Conservation (phyloP, 2,797 vertebrate species). For the Podarcis lilfordi region DNA sequence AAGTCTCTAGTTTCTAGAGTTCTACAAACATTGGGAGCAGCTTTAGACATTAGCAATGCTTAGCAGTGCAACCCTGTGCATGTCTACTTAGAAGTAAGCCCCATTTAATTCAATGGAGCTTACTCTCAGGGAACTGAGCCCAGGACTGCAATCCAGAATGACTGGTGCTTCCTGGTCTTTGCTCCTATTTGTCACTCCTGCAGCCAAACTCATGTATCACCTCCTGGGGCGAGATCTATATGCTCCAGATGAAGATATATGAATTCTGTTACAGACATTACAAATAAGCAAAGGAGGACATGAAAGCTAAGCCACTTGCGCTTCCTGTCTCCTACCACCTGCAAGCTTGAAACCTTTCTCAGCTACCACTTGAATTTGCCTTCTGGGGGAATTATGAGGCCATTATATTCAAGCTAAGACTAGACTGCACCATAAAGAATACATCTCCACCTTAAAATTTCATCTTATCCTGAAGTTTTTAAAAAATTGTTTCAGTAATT, state of each 20-base stretch:
- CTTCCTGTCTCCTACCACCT: not conserved
- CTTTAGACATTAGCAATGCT: not conserved
- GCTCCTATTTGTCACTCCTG: not conserved
- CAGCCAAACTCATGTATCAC: not conserved
- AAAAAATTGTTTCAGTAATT: not conserved
- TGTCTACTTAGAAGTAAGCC: no score
- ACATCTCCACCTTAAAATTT: constrained; percentile 4
- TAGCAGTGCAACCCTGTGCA: no score
- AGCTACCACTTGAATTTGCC: not conserved
- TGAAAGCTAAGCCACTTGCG: not conserved
- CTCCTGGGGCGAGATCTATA: not conserved
- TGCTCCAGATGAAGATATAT: not conserved
- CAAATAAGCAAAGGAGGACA: not conserved
- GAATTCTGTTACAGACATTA: not conserved
- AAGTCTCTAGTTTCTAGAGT: not conserved
- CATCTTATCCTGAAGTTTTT: not conserved
- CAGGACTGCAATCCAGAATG: not conserved
- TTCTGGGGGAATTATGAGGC: not conserved
- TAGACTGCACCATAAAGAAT: not conserved
- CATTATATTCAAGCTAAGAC: not conserved
- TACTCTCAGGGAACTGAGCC: no score
- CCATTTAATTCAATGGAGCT: no score
- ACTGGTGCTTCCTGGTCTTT: not conserved
- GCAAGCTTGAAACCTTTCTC: not conserved
- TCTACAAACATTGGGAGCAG: not conserved